Conservation (phyloP, 2,888 invertebrate species). For the Diadromus collaris region DNA sequence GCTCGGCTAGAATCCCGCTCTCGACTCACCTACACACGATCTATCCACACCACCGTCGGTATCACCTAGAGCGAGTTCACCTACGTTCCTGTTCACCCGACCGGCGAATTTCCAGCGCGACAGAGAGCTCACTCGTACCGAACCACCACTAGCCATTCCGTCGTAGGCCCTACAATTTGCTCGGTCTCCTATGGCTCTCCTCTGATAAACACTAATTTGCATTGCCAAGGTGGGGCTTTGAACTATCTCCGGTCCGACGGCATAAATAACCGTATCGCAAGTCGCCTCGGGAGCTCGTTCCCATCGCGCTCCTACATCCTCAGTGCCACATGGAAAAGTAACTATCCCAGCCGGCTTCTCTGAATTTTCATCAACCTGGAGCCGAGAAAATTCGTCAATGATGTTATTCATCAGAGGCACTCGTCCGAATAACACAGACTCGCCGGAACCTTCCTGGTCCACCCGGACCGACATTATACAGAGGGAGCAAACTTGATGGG, state of each 20-base stretch:
- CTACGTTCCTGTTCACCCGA: constrained; percentile 6
- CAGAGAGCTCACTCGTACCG: constrained; percentile 42
- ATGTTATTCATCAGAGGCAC: constrained; percentile 50
- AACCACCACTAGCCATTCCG: constrained; percentile 62
- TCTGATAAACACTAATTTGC: constrained; percentile 72
- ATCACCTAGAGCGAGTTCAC: constrained; percentile 37
- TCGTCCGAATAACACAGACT: constrained; percentile 40
- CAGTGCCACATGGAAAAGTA: constrained; percentile 26
- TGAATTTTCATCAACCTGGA: constrained; percentile 1
- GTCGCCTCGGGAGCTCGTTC: constrained; percentile 35
- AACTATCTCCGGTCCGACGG: constrained; percentile 60
- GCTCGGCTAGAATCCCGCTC: constrained; percentile 30
- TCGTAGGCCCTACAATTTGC: constrained; percentile 65
- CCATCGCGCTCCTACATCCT: constrained; percentile 6
- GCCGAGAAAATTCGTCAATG: constrained; percentile 43
- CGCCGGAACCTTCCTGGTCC: constrained; percentile 15
- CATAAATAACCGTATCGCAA: constrained; percentile 63
- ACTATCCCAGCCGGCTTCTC: not conserved
- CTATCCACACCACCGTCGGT: constrained; percentile 14
- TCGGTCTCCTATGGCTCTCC: constrained; percentile 30
- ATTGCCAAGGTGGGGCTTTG: constrained; percentile 64
- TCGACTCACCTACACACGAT: constrained; percentile 32
- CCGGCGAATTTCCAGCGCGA: constrained; percentile 32
- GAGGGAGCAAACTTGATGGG: not conserved
- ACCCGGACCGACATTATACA: not conserved